Percentiles rank a stretch among this genome's conserved stretches.
phyloP scores from a whole-genome alignment of 2,113 vertebrate species.

The Piliocolobus tephrosceles region DNA sequence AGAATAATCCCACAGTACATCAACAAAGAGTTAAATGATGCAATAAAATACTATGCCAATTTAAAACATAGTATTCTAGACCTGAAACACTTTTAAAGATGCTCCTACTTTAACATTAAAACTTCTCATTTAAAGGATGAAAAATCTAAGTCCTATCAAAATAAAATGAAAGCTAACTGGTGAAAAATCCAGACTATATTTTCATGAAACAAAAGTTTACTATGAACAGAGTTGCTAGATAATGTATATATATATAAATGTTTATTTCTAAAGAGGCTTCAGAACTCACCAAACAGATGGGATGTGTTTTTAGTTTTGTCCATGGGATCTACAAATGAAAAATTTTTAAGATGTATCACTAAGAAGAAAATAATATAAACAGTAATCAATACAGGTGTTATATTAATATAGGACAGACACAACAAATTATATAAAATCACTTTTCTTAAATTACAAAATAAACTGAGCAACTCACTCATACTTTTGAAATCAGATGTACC shows the following conservation, averaged over 20 bases:
- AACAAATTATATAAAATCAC: constrained; percentile 40
- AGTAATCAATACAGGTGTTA: not conserved
- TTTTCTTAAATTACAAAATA: constrained; percentile 49
- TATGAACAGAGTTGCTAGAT: not conserved
- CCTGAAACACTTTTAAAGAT: constrained; percentile 6
- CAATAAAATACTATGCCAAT: not conserved
- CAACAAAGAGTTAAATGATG: constrained; percentile 33
- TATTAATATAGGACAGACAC: not conserved
- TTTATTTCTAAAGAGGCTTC: constrained; percentile 43
- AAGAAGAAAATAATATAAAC: not conserved
- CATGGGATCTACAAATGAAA: constrained; percentile 93
- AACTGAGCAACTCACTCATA: not conserved
- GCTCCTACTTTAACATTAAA: constrained; percentile 29
- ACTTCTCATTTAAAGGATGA: constrained; percentile 1
- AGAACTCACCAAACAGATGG: constrained; percentile 93
- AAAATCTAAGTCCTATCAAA: constrained; percentile 8
- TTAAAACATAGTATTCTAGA: not conserved
- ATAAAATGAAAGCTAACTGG: not conserved
- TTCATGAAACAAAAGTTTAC: constrained; percentile 27
- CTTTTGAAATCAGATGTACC: constrained; percentile 1
- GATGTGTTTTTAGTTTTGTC: constrained; percentile 99
- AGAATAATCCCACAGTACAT: not conserved
- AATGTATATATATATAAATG: not conserved
- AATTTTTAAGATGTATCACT: constrained; percentile 67
- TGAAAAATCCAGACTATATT: not conserved